phyloP scores from a whole-genome alignment of 2,113 vertebrate species.

The Phasianus colchicus region DNA sequence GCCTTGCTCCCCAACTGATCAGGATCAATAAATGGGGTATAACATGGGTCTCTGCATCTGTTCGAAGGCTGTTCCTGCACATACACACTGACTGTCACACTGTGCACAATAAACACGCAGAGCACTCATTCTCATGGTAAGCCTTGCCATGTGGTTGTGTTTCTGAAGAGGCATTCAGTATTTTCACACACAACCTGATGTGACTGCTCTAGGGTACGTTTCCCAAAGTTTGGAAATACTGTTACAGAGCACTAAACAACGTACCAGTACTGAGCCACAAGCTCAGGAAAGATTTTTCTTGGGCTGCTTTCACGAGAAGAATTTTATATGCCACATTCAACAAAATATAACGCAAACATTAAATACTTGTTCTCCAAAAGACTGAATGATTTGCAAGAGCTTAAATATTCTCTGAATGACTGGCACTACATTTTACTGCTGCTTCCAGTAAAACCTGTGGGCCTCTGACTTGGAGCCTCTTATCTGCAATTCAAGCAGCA shows the following conservation, averaged over 20 bases:
- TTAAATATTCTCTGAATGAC: not conserved
- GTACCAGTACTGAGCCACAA: conserved; percentile 7
- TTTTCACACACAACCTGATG: conserved; percentile 24
- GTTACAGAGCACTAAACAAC: conserved; percentile 7
- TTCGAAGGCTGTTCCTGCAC: not conserved
- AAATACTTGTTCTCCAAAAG: not conserved
- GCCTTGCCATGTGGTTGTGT: conserved; percentile 42
- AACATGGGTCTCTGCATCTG: not conserved
- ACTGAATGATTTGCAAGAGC: not conserved
- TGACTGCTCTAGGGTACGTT: not conserved
- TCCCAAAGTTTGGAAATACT: conserved; percentile 30
- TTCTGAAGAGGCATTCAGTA: conserved; percentile 8
- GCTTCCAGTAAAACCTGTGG: conserved; percentile 17
- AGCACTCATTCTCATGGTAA: not conserved
- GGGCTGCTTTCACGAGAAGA: conserved; percentile 2
- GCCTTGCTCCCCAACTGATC: not conserved
- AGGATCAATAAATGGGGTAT: not conserved
- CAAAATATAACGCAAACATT: not conserved
- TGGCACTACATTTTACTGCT: not conserved
- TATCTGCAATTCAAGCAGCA: not conserved
- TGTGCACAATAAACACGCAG: not conserved
- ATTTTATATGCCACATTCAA: conserved; percentile 13
- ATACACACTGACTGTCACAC: not conserved
- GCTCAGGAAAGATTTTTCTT: not conserved
- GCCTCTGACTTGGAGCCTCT: not conserved